Conservation (phyloP, 1,140 invertebrate species). For the Papilio aristodemus region DNA sequence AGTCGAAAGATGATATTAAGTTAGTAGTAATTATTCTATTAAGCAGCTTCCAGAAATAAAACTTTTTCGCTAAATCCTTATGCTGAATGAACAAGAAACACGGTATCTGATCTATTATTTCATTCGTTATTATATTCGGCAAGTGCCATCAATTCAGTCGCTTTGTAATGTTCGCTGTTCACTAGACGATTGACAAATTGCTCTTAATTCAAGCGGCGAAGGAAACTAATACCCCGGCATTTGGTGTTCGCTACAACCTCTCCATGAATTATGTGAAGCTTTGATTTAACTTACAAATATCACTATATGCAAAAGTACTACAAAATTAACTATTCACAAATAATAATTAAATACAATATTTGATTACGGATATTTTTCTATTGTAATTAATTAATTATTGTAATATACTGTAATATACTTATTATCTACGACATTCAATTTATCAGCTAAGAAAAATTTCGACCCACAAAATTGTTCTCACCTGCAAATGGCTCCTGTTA, state of each 20-base stretch:
- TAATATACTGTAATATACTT: not conserved
- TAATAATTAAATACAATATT: too few relatives aligned
- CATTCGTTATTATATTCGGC: not conserved
- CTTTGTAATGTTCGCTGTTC: constrained; percentile 10
- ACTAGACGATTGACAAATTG: constrained; percentile 13
- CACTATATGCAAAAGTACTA: too few relatives aligned
- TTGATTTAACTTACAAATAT: not conserved
- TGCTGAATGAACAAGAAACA: not conserved
- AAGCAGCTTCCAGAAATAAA: too few relatives aligned
- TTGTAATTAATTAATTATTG: too few relatives aligned
- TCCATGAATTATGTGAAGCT: constrained; percentile 4
- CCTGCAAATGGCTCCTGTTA: constrained; percentile 82
- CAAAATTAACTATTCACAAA: too few relatives aligned
- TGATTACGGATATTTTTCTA: too few relatives aligned
- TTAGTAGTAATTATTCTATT: too few relatives aligned
- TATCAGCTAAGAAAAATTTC: not conserved
- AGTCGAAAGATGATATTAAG: too few relatives aligned
- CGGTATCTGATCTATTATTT: not conserved
- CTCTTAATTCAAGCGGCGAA: constrained; percentile 6
- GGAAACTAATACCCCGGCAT: constrained; percentile 12
- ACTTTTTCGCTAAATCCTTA: not conserved
- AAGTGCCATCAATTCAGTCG: not conserved
- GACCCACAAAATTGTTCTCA: constrained; percentile 33
- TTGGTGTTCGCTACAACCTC: not conserved
- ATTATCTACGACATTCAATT: not conserved